These are phyloP conservation scores for Ammodramus savannarum DNA, from an alignment of 2,113 vertebrate genomes.

Conservation along the genomic window DNA sequence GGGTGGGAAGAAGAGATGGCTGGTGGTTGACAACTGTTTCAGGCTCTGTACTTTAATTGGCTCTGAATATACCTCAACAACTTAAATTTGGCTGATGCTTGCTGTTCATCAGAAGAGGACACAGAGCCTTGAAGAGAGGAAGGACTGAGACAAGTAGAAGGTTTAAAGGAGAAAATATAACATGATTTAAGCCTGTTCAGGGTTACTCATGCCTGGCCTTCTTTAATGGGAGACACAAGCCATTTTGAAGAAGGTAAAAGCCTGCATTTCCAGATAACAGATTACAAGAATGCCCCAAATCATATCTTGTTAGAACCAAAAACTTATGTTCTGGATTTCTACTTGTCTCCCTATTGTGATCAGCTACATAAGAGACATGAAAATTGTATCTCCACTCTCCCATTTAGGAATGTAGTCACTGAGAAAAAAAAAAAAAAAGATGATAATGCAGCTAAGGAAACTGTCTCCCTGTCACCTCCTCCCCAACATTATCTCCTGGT, in stretches of 20 bases:
- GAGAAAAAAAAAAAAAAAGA: background rate
- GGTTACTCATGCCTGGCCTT: background rate
- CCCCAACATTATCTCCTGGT: background rate
- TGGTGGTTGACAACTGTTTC: constrained; percentile 26
- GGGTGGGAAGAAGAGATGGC: background rate
- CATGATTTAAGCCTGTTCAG: background rate
- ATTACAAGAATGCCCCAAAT: background rate
- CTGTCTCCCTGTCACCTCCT: background rate
- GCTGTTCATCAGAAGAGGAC: background rate
- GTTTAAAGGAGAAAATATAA: background rate
- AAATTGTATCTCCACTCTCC: background rate
- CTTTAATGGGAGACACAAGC: background rate
- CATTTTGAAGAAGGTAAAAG: background rate
- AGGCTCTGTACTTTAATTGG: background rate
- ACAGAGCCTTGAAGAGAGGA: background rate
- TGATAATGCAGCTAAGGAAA: background rate
- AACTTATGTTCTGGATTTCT: background rate
- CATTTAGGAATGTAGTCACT: background rate
- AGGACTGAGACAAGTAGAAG: background rate
- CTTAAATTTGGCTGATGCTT: background rate
- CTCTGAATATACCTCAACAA: background rate
- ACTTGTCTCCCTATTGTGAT: background rate
- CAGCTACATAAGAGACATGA: background rate
- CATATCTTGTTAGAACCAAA: background rate
- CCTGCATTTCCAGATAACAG: background rate